phyloP scores from a whole-genome alignment of 2,113 vertebrate genomes.

The Nothoprocta perdicaria region DNA sequence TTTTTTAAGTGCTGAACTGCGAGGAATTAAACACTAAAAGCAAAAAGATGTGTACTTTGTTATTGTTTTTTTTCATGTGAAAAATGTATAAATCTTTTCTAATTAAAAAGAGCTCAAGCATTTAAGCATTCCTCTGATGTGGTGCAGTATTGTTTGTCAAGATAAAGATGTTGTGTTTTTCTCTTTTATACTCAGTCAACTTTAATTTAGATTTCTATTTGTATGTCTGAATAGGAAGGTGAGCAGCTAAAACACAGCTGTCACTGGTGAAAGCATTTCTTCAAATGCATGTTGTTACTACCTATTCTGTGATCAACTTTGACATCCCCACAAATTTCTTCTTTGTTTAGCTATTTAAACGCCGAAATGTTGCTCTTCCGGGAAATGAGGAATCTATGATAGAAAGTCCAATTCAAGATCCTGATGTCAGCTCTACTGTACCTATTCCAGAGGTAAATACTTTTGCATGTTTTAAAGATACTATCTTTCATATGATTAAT shows the following conservation, averaged over 20 bases:
- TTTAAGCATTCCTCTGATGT: background rate
- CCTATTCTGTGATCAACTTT: background rate
- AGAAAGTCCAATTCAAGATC: slow-evolving; percentile 92
- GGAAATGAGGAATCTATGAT: slow-evolving; percentile 88
- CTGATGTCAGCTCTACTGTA: slow-evolving; percentile 91
- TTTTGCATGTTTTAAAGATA: background rate
- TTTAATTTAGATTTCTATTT: background rate
- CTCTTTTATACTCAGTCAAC: background rate
- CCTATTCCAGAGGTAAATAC: slow-evolving; percentile 85
- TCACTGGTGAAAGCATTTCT: background rate
- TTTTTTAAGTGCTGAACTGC: background rate
- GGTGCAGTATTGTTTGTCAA: background rate
- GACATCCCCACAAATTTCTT: background rate
- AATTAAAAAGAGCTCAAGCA: background rate
- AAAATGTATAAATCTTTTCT: background rate
- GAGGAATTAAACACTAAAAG: background rate
- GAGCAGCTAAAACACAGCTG: background rate
- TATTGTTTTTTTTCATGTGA: background rate
- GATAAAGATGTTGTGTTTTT: background rate
- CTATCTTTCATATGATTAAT: background rate
- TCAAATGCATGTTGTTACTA: background rate
- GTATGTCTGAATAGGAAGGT: background rate
- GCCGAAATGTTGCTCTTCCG: slow-evolving; percentile 88
- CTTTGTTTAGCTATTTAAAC: slow-evolving; percentile 87
- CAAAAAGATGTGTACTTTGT: background rate